Evolutionary conservation across 2,888 invertebrate genomes (phyloP), one percentile per base, ranked within the genome.

Genomic region (Hetaerina titia): DNA sequence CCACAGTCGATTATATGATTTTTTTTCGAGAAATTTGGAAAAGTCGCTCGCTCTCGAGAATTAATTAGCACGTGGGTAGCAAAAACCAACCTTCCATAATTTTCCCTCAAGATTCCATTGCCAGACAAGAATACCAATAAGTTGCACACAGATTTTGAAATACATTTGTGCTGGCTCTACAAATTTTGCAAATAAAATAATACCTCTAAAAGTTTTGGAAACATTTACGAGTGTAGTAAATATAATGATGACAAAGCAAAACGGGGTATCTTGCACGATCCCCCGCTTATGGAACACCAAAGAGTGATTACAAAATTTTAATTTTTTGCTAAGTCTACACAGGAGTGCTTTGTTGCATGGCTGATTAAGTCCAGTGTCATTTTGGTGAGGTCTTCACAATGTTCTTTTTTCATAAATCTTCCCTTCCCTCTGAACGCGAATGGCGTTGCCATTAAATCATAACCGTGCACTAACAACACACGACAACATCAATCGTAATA

Each of bases 401-500:
- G 81, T 22, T 15, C 31, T 11, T 60, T 60, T 60, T 17, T 60
- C 6, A 4, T 15, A 9, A 13, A 81, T 81, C 81, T 31, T 15
- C 81, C 81, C 81, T 81, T 31, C 81, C 81, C n/a, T 31, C 22
- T 81, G 31, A 31, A 81, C 31, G 81, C 81, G 81, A 22, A 31
- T 31, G 25, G 81, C 81, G 31, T 81, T 15, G 11, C 22, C 81
- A 81, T 22, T 31, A 81, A 69, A 81, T 81, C 81, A 81, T 81
- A 31, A 81, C 81, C 81, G 81, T 81, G 81, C 81, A 81, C 81
- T 81, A 81, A 81, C 31, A 81, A 81, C 81, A 31, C 81, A 81
- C 81, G 31, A 81, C 81, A 81, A 81, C 81, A 81, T 81, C 81
- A 81, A 81, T 81, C 81, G 81, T 81, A 81, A 81, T 81, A 81